These are phyloP conservation scores for Spicauda simplicius DNA, from an alignment of 2,888 invertebrate species.

Conservation along the genomic window DNA sequence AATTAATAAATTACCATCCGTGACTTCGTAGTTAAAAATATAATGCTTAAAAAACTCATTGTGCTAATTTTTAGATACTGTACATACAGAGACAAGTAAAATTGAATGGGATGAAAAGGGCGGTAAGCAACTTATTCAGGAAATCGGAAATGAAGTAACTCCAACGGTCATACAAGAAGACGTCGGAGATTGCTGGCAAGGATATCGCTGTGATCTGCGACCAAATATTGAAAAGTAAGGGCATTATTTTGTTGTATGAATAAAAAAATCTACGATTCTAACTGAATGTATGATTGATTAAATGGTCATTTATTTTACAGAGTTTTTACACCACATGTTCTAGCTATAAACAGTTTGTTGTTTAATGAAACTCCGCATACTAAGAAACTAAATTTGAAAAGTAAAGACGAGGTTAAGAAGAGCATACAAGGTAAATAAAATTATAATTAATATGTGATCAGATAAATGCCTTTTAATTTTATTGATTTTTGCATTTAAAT, in stretches of 20 bases:
- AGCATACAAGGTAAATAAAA: constrained; percentile 48
- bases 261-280: not conserved
- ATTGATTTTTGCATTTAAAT: not conserved
- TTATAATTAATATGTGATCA: too few species aligned
- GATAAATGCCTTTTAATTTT: constrained; percentile 42
- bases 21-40: not conserved
- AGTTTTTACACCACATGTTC: constrained; percentile 52
- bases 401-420: constrained; percentile 38
- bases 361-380: constrained; percentile 60
- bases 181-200: constrained; percentile 58
- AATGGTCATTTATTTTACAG: constrained; percentile 45
- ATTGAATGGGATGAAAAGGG: constrained; percentile 72
- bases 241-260: not conserved
- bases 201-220: constrained; percentile 56
- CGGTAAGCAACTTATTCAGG: constrained; percentile 68
- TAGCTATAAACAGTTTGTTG: constrained; percentile 62
- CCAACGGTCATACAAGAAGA: constrained; percentile 54
- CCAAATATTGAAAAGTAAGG: constrained; percentile 45
- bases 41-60: not conserved
- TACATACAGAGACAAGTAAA: constrained; percentile 53
- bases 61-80: not conserved
- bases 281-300: not conserved
- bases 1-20: not conserved
- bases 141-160: constrained; percentile 59
- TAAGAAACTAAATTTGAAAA: constrained; percentile 26